Evolutionary conservation across 37 sponge, comb jelly and placozoan species (phyloP), one percentile per base, ranked within the genome.

Genomic region (Chondrosia reniformis): DNA sequence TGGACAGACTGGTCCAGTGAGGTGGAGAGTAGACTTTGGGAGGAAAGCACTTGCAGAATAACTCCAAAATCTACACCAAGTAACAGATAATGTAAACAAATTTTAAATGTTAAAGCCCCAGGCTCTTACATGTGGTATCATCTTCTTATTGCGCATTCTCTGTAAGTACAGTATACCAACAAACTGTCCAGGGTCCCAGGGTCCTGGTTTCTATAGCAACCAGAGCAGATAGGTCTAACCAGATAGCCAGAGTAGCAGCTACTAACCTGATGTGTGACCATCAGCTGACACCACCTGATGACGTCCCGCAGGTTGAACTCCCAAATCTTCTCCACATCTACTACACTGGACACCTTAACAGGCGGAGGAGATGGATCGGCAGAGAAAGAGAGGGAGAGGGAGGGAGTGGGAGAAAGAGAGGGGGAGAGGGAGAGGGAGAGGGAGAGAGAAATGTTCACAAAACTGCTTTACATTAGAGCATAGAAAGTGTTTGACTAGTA

Each of bases 231-330:
- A 10, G 15, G 52, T 49, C 15, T 15, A 49, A 19, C 15, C 15
- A 49, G 52, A 49, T 49, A 15, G 10, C 52, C 52, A 49, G 15
- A 49, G 15, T 15, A 49, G 52, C 10, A 10, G 15, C 10, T 30
- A 6, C 61, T 59, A 6, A 84, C 89, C 80, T 85, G 82, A 54
- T 88, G 66, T 17, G 19, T 67, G 10, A 55, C 36, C 78, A 98
- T 79, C n/a, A 98, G 82, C 9, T 88, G 75, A 84, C 99, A 93
- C 99, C 99, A 98, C 31, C 99, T 76, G 43, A 96, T 41, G 2
- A 93, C 36, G 64, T 98, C 99, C 67, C 99, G 67, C 73, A 98
- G 52, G 84, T 98, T 98, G 74, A 95, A 98, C 77, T 98, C 99
- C 89, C 91, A 95, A 52, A 81, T 40, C 43, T 40, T 40, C 72